These are phyloP conservation scores for Phoxinus dragarum DNA, from an alignment of 2,797 vertebrate genomes.

Conservation along the genomic window DNA sequence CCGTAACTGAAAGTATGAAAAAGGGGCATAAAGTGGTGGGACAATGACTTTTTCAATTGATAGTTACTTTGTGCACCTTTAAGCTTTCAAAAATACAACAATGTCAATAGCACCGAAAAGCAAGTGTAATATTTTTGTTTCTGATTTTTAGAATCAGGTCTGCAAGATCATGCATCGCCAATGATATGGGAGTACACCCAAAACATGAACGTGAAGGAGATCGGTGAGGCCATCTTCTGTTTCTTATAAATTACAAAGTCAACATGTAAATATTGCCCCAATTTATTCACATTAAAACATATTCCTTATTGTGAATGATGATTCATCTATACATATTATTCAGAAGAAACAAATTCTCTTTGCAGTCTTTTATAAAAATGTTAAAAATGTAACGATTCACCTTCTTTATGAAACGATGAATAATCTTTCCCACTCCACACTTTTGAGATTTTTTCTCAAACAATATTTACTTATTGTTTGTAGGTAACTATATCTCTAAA, in stretches of 20 bases:
- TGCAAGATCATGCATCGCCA: slow-evolving; percentile 66
- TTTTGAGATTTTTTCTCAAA: neutral
- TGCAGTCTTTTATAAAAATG: neutral
- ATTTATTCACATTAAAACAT: neutral
- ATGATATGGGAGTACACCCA: slow-evolving; percentile 76
- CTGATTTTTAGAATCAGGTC: slow-evolving; percentile 68
- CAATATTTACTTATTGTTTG: neutral
- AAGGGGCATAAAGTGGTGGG: neutral
- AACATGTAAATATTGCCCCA: neutral
- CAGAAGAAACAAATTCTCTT: neutral
- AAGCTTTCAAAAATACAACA: neutral
- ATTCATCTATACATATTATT: neutral
- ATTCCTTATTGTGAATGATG: neutral
- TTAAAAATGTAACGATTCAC: neutral
- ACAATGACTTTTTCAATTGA: neutral
- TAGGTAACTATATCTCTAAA: slow-evolving; percentile 65
- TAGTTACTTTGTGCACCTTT: neutral
- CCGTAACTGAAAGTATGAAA: neutral
- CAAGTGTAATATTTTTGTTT: neutral
- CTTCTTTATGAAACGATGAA: neutral
- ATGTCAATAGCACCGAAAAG: neutral
- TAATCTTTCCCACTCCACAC: neutral
- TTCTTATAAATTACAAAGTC: neutral
- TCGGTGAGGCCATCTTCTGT: slow-evolving; percentile 64
- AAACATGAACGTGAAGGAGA: slow-evolving; percentile 62